A percentile compares a stretch with the other conserved stretches of the same genome.
These are phyloP conservation scores for Esox masquinongy DNA, from an alignment of 2,797 vertebrate species.

Conservation along the genomic window DNA sequence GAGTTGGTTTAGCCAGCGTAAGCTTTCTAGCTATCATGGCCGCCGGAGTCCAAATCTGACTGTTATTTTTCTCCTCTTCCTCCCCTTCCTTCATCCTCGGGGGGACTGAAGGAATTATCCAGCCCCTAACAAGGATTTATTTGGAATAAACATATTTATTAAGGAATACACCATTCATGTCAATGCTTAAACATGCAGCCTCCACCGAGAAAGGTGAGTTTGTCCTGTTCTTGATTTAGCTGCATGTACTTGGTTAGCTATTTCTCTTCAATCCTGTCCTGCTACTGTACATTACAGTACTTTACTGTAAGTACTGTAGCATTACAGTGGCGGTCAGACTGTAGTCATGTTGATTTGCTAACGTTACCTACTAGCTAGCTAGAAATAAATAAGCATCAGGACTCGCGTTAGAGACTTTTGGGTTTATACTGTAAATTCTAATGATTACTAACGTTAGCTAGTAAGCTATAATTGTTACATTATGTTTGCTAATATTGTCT, in stretches of 20 bases:
- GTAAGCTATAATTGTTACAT: not conserved
- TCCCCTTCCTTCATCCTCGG: conserved; percentile 48
- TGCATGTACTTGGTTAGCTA: not conserved
- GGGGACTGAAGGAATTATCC: conserved; percentile 42
- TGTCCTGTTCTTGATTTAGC: conserved; percentile 27
- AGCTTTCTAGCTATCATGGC: conserved; percentile 74
- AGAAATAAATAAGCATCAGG: not conserved
- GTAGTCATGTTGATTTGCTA: conserved; percentile 4
- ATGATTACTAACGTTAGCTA: not conserved
- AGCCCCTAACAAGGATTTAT: conserved; percentile 56
- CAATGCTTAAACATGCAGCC: conserved; percentile 92
- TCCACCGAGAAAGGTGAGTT: conserved; percentile 95
- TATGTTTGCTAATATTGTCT: not conserved
- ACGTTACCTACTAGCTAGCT: not conserved
- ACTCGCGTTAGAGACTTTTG: too few species aligned
- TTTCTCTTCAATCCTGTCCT: not conserved
- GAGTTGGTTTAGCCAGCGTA: conserved; percentile 48
- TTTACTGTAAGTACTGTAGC: not conserved
- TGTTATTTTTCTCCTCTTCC: conserved; percentile 53
- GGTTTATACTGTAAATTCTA: not conserved
- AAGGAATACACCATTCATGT: conserved; percentile 82
- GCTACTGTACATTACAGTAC: not conserved
- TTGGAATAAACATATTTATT: conserved; percentile 67
- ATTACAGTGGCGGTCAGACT: not conserved
- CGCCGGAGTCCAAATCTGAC: conserved; percentile 73